These are phyloP conservation scores for Melanotaenia maccullochi DNA, from an alignment of 2,797 vertebrate genomes.

Conservation along the genomic window DNA sequence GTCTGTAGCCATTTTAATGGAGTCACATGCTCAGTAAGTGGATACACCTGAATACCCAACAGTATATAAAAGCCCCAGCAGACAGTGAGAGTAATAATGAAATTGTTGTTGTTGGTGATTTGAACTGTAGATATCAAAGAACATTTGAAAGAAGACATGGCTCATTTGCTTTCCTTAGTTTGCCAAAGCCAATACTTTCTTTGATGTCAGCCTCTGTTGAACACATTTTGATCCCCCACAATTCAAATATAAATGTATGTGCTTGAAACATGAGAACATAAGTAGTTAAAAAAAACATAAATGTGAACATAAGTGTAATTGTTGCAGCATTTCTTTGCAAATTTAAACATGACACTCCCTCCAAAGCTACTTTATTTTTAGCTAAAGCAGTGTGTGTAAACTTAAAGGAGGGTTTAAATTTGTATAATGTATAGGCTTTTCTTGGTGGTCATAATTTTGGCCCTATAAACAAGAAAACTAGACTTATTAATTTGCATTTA, in stretches of 20 bases:
- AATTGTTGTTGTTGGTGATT: slow-evolving; percentile 82
- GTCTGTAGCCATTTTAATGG: not conserved
- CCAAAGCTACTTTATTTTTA: not conserved
- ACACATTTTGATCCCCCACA: slow-evolving; percentile 12
- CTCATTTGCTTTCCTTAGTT: slow-evolving; percentile 81
- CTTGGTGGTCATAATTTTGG: not conserved
- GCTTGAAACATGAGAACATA: not conserved
- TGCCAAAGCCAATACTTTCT: slow-evolving; percentile 85
- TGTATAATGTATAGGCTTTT: not conserved
- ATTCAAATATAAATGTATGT: slow-evolving; percentile 14
- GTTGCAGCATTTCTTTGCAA: not conserved
- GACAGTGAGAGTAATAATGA: slow-evolving; percentile 43
- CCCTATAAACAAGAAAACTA: not conserved
- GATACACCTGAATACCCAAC: slow-evolving; percentile 1
- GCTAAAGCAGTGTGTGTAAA: not conserved
- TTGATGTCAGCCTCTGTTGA: slow-evolving; percentile 33
- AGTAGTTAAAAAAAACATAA: not conserved
- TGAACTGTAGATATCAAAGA: slow-evolving; percentile 83
- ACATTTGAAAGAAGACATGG: slow-evolving; percentile 54
- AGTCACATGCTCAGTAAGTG: not conserved
- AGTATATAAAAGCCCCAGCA: not conserved
- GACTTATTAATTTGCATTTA: not conserved
- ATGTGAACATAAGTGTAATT: not conserved
- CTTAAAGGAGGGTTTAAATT: not conserved
- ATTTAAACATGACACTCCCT: not conserved